Evolutionary conservation across 2,888 invertebrate species (phyloP), one percentile per base, ranked within the genome.

Genomic region (Serripes groenlandicus): DNA sequence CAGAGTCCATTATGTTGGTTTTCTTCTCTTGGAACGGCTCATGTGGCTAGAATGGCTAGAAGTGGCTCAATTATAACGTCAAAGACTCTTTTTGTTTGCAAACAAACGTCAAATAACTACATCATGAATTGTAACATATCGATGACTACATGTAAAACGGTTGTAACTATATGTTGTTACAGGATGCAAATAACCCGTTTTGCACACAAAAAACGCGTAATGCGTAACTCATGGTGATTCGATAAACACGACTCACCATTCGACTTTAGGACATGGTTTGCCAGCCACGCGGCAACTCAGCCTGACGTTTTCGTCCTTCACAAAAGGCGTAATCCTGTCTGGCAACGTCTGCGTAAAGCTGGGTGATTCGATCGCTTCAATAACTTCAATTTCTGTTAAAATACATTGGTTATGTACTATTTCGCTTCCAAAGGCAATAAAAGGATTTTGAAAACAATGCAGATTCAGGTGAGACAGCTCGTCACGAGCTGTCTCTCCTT

Each of bases 231-330:
- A n/a, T n/a, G n/a, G n/a, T n/a, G n/a, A n/a, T n/a, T n/a, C n/a
- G 42, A 42, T 42, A 42, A 66, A 81, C 54, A n/a, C n/a, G n/a
- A n/a, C n/a, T n/a, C 66, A 90, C 90, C 90, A 90, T 35, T 76
- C 83, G 23, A 86, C 78, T 52, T 83, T 80, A n/a, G 88, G 86
- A 18, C 73, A 66, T 3, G 90, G 90, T 60, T 88, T 78, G 2
- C 90, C 90, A 11, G 75, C 82, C 0, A 88, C 85, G 54, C 82
- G 75, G 52, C 88, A 88, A 60, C 85, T 81, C 3, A 90, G 72
- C 26, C 71, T 62, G 23, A 90, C 74, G 60, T 88, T 76, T 30
- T 83, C 83, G 34, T 88, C 88, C 56, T 81, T 76, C 34, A 88
- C 90, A 32, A 81, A 72, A n/a, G 88, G 85, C 21, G 78, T 80